Percentiles rank a stretch among this genome's conserved stretches.
Evolutionary conservation across 1,140 invertebrate species (phyloP).

Genomic region (Drosophila burlai): DNA sequence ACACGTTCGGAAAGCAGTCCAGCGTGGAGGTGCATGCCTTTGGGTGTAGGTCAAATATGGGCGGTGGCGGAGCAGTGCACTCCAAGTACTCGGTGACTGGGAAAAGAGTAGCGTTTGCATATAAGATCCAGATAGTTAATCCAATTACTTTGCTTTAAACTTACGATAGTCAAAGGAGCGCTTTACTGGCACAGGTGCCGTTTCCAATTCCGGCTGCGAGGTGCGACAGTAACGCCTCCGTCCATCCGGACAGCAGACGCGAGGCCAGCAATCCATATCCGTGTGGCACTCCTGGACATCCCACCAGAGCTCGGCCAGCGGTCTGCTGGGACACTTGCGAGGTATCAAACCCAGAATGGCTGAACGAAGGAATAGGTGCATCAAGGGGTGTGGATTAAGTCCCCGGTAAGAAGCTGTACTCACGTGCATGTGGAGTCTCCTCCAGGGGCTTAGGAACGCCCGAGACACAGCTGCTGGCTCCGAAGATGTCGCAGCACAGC

Average conservation of each 20-base stretch:
- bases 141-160: slow-evolving; percentile 12
- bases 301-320: slow-evolving; percentile 88
- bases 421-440: slow-evolving; percentile 87
- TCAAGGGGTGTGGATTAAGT: not conserved
- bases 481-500: slow-evolving; percentile 86
- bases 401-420: slow-evolving; percentile 41
- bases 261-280: slow-evolving; percentile 89
- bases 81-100: slow-evolving; percentile 89
- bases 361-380: slow-evolving; percentile 54
- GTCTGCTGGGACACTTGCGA: slow-evolving; percentile 88
- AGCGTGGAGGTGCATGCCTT: slow-evolving; percentile 88
- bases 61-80: slow-evolving; percentile 89
- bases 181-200: slow-evolving; percentile 86
- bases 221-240: slow-evolving; percentile 89
- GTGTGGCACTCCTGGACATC: slow-evolving; percentile 88
- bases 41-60: slow-evolving; percentile 88
- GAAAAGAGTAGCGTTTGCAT: slow-evolving; percentile 8
- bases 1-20: slow-evolving; percentile 91
- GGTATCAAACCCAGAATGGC: slow-evolving; percentile 89
- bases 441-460: slow-evolving; percentile 86
- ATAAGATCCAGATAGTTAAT: not conserved
- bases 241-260: slow-evolving; percentile 90
- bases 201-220: slow-evolving; percentile 87
- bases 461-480: slow-evolving; percentile 86
- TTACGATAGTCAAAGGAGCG: slow-evolving; percentile 86